Evolutionary conservation across 2,797 vertebrate genomes (phyloP).

Genomic region (Pogonophryne albipinna): DNA sequence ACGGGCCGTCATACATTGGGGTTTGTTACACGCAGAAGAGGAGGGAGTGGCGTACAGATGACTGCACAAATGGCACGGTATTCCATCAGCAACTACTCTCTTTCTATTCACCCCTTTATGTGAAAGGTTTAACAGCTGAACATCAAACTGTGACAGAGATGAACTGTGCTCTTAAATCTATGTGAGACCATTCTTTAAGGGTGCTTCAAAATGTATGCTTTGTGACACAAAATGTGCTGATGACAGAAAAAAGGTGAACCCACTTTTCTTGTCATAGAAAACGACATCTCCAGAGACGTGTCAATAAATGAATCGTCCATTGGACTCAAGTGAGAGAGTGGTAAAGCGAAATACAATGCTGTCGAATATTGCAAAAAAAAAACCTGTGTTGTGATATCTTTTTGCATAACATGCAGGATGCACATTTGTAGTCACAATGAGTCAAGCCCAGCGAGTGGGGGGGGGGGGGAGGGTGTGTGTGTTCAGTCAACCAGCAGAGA

Average conservation of each 20-base stretch:
- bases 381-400: not conserved
- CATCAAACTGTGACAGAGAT: conserved; percentile 9
- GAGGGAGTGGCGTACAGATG: not conserved
- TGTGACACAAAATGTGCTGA: conserved; percentile 46
- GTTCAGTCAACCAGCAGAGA: conserved; percentile 68
- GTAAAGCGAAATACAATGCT: not conserved
- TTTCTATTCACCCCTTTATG: conserved; percentile 9
- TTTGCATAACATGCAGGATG: conserved; percentile 43
- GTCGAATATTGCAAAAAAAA: conserved; percentile 4
- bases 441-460: conserved; percentile 20
- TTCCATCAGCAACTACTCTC: conserved; percentile 4
- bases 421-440: conserved; percentile 63
- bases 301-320: not conserved
- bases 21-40: conserved; percentile 1
- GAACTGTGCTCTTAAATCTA: conserved; percentile 18
- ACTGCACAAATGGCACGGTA: not conserved
- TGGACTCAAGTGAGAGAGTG: not conserved
- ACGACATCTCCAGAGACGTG: not conserved
- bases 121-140: conserved; percentile 4
- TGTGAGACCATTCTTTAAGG: conserved; percentile 1
- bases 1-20: no score
- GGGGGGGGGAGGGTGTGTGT: not conserved
- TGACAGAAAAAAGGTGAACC: conserved; percentile 12
- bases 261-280: conserved; percentile 8
- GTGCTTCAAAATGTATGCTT: not conserved